Base-by-base conservation (phyloP, 2,113 vertebrate species). In the Actenoides hombroni region DNA sequence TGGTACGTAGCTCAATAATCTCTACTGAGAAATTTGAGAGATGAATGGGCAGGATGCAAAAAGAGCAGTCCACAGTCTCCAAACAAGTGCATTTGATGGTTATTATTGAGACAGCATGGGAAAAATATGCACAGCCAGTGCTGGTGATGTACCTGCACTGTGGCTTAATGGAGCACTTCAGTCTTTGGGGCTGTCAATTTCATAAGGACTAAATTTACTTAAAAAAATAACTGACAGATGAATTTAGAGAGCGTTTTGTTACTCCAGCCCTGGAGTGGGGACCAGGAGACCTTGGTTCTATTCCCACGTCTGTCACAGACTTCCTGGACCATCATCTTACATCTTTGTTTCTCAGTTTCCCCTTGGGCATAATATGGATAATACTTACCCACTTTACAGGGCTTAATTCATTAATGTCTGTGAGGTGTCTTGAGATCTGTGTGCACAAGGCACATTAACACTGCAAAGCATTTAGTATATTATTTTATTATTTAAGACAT, bases 401-500 rank as follows among this genome's bases (percentile, higher is more conserved):
- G 83, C 95, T 97, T 96, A 96, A 97, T 97, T 97, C 95, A 96
- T 97, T 97, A 97, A 96, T 94, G 90, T 88, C 95, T 94, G 76
- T 71, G 70, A 97, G 95, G 95, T 95, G 90, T 74, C 95, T 92
- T 92, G 95, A 96, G 95, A 97, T 93, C 93, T 95, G 88, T 86
- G 83, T 88, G 94, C 95, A 86, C 83, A 71, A 96, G 90, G 90
- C 93, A 84, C 95, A 95, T 97, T 96, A 96, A 73, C 92, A 94
- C 86, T 86, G 95, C 92, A 93, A 93, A 97, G 95, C 93, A 92
- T 96, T 97, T 96, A 95, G 95, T 96, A 79, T 94, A 97, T 97
- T 97, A 96, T 97, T 97, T 96, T 97, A 97, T 97, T 96, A 96
- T 97, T 97, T 95, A 97, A 96, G 91, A 96, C 95, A 92, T 95